Base-by-base conservation (phyloP, 2,888 invertebrate species). In the Tethea ocularis region DNA sequence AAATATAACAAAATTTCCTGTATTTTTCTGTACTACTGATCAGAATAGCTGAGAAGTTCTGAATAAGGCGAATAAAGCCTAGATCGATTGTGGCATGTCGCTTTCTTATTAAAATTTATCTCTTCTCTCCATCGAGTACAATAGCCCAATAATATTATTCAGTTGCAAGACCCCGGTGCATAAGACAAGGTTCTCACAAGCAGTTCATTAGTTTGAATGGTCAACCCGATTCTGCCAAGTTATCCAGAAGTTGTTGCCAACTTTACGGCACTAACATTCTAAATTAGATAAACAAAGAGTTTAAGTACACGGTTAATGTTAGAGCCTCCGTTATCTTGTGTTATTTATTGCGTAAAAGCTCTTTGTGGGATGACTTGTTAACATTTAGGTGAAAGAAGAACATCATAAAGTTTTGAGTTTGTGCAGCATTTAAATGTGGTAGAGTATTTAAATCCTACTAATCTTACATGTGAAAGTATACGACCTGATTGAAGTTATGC, bases 201-300 rank as follows among this genome's bases (percentile, higher is more conserved):
- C 69, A 72, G 70, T 80, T 80, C 79, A 78, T 80, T 82, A 81
- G 71, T 77, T 72, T 75, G 79, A 82, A 83, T 77, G 82, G 84
- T 80, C 83, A 81, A 80, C 69, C 68, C 65, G 76, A 75, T 75
- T 74, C 69, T 80, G 79, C 77, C 80, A 79, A 84, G 74, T 80
- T 72, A 62, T 62, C 59, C 61, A 60, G 64, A 67, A 58, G 65
- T 68, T 58, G 57, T 72, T 79, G 77, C 75, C 78, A 78, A 75
- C 74, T 67, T 56, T 54, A 63, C 60, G 61, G 62, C 64, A 64
- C 65, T 66, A 75, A 69, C 53, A 66, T 68, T 66, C 62, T 63
- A 61, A 70, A 64, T 61, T 67, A 67, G 59, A 58, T 66, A 72
- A 72, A 77, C 75, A 74, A 75, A 70, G 69, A 67, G 63, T 66